A percentile compares a stretch with the other conserved stretches of the same genome.
Evolutionary conservation across 2,888 invertebrate species (phyloP).

Genomic region (Myopa tessellatipennis): DNA sequence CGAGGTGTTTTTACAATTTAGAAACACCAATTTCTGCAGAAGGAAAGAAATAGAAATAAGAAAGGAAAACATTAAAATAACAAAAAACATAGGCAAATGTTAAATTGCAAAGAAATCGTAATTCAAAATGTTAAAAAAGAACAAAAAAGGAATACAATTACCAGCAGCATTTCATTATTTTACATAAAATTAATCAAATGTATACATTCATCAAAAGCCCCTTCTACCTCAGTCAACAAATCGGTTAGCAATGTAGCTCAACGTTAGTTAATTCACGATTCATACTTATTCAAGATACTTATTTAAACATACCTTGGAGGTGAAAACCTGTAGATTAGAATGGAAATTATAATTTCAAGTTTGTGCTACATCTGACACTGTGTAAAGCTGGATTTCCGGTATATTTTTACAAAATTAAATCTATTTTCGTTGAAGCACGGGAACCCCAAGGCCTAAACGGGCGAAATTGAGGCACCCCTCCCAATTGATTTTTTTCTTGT

Average conservation of each 20-base stretch:
- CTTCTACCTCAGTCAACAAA: constrained; percentile 1
- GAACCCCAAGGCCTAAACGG: no score
- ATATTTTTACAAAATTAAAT: no score
- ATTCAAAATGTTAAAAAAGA: constrained; percentile 5
- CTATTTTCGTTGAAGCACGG: no score
- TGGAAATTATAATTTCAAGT: no score
- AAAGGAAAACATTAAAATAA: background rate
- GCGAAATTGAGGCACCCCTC: no score
- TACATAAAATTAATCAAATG: background rate
- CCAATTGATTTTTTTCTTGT: no score
- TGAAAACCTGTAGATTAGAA: constrained; percentile 2
- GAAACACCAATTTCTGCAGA: constrained; percentile 35
- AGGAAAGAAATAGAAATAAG: constrained; percentile 10
- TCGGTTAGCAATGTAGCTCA: background rate
- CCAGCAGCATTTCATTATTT: no score
- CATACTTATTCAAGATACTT: background rate
- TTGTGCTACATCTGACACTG: no score
- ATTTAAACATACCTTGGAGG: constrained; percentile 2
- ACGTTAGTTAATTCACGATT: background rate
- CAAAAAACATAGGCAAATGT: no score
- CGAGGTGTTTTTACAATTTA: constrained; percentile 26
- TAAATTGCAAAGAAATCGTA: background rate
- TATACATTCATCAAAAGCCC: background rate
- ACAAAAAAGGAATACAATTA: no score
- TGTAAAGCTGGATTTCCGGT: no score